phyloP scores from a whole-genome alignment of 2,888 invertebrate species.

The Pollenia angustigena region DNA sequence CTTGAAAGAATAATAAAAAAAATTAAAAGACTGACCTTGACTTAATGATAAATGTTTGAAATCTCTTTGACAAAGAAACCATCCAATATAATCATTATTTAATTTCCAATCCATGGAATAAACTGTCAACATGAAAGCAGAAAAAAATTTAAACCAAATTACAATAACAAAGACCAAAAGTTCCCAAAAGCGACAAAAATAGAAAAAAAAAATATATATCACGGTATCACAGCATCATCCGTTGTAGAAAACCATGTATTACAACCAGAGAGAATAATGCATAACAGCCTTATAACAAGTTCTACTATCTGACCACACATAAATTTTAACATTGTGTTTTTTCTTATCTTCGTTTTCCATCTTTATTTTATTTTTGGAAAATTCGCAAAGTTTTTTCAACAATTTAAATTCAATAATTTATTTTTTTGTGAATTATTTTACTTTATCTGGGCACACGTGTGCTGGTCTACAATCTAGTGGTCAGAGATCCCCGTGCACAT shows the following conservation, averaged over 20 bases:
- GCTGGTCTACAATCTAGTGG: slow-evolving; percentile 27
- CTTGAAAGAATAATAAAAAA: background rate
- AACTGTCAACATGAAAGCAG: background rate
- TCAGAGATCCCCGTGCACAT: background rate
- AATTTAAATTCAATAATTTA: slow-evolving; percentile 7
- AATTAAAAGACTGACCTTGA: slow-evolving; percentile 4
- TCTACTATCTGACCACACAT: slow-evolving; percentile 62
- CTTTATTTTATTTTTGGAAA: slow-evolving; percentile 3
- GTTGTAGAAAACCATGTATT: slow-evolving; percentile 2
- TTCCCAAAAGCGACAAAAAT: background rate
- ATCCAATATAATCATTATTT: background rate
- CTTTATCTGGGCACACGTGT: slow-evolving; percentile 41
- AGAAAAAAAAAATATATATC: background rate
- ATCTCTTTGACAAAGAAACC: background rate
- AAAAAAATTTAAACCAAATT: background rate
- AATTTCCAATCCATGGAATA: background rate
- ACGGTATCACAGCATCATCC: slow-evolving; percentile 13
- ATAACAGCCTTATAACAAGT: slow-evolving; percentile 23
- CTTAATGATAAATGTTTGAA: background rate
- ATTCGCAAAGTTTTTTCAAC: slow-evolving; percentile 15
- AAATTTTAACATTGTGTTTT: slow-evolving; percentile 46
- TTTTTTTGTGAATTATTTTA: slow-evolving; percentile 1
- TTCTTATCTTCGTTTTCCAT: slow-evolving; percentile 3
- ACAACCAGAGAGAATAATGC: background rate
- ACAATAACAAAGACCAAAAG: background rate